A percentile compares a stretch with the other conserved stretches of the same genome.
phyloP scores from a whole-genome alignment of 2,113 vertebrate species.

The Phasianus colchicus region DNA sequence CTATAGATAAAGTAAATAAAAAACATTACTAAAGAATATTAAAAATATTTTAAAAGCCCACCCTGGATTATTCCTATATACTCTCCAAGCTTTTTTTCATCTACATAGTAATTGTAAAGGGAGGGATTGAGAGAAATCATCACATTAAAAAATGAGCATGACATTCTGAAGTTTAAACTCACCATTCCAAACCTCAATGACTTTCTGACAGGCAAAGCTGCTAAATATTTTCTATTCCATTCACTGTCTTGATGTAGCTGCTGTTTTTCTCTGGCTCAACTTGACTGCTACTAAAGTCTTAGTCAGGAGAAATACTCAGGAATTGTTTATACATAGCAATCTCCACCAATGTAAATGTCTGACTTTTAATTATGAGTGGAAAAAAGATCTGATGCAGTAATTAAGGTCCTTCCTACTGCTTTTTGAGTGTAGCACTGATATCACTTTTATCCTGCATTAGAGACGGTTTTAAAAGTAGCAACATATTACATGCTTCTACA shows the following conservation, averaged over 20 bases:
- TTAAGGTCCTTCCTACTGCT: neutral
- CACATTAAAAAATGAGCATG: neutral
- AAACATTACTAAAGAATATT: neutral
- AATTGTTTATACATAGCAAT: slow-evolving; percentile 27
- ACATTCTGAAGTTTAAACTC: neutral
- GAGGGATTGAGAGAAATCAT: neutral
- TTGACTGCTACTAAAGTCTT: slow-evolving; percentile 3
- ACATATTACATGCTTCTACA: neutral
- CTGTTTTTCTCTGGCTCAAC: slow-evolving; percentile 23
- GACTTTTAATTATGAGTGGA: slow-evolving; percentile 15
- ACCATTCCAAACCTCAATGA: neutral
- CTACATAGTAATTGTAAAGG: neutral
- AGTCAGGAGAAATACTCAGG: neutral
- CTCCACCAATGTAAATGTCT: slow-evolving; percentile 7
- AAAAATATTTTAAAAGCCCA: neutral
- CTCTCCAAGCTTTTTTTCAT: neutral
- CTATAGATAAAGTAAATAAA: neutral
- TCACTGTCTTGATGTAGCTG: slow-evolving; percentile 41
- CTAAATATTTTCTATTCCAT: slow-evolving; percentile 35
- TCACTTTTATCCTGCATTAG: neutral
- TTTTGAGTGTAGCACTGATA: neutral
- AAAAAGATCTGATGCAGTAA: neutral
- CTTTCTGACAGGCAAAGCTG: slow-evolving; percentile 15
- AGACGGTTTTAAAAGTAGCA: neutral
- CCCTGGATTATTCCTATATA: neutral